Conservation (phyloP, 2,113 vertebrate genomes). For the Apus apus region DNA sequence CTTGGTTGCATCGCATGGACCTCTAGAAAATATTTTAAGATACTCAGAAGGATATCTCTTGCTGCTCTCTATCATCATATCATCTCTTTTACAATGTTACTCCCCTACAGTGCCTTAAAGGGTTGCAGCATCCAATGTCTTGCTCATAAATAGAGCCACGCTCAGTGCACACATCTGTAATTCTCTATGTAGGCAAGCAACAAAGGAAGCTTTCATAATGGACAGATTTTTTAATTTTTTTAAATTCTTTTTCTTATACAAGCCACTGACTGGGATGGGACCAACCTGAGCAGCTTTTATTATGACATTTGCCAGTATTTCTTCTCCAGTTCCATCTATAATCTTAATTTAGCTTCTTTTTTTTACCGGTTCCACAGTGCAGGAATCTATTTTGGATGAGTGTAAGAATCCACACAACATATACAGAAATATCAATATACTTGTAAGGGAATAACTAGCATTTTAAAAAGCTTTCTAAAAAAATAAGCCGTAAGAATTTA, state of each 20-base stretch:
- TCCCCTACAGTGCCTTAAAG: rapidly evolving
- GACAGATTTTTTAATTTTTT: not conserved
- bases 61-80: not conserved
- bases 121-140: not conserved
- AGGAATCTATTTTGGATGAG: not conserved
- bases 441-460: not conserved
- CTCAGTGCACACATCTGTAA: not conserved
- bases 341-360: not conserved
- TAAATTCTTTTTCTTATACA: not conserved
- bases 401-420: not conserved
- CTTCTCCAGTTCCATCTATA: not conserved
- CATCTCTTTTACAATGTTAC: not conserved
- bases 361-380: not conserved
- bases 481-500: not conserved
- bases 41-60: not conserved
- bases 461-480: not conserved
- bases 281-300: not conserved
- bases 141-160: not conserved
- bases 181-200: not conserved
- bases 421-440: not conserved
- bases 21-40: not conserved
- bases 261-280: not conserved
- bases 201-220: not conserved
- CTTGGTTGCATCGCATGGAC: not conserved
- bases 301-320: not conserved